Conservation (phyloP, 1,140 invertebrate species). For the Sarcophaga peregrina region DNA sequence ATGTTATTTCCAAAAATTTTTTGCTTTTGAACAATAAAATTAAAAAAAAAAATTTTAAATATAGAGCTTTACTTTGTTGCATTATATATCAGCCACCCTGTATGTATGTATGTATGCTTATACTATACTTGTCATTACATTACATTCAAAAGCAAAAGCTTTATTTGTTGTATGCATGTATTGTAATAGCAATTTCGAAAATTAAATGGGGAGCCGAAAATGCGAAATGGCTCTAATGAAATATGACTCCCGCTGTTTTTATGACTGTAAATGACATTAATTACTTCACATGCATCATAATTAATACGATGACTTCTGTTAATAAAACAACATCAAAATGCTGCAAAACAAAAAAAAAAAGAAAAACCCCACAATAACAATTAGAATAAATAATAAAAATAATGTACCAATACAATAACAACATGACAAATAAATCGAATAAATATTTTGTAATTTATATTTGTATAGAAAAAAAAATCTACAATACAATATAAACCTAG, state of each 20-base stretch:
- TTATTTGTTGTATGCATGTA: neutral
- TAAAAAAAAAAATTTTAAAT: too few relatives aligned
- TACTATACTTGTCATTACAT: too few relatives aligned
- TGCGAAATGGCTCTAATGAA: neutral
- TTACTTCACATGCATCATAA: constrained; percentile 10
- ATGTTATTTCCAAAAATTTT: too few relatives aligned
- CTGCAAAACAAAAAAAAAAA: neutral
- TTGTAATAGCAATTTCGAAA: neutral
- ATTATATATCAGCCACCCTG: too few relatives aligned
- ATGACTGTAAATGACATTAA: constrained; percentile 15
- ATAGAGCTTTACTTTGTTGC: too few relatives aligned
- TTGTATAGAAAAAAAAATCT: too few relatives aligned
- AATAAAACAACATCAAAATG: constrained; percentile 6
- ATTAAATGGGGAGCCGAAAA: neutral
- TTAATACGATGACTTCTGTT: constrained; percentile 9
- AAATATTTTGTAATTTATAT: neutral
- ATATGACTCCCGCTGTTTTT: constrained; percentile 3
- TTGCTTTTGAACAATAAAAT: too few relatives aligned
- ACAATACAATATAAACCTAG: neutral
- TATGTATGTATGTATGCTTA: too few relatives aligned
- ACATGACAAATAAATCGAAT: neutral
- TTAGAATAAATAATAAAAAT: neutral
- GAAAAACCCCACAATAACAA: neutral
- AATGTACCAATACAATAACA: neutral
- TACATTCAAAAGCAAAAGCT: too few relatives aligned